Evolutionary conservation across 2,113 vertebrate species (phyloP), one percentile per base, ranked within the genome.

Genomic region (Enhydra lutris): DNA sequence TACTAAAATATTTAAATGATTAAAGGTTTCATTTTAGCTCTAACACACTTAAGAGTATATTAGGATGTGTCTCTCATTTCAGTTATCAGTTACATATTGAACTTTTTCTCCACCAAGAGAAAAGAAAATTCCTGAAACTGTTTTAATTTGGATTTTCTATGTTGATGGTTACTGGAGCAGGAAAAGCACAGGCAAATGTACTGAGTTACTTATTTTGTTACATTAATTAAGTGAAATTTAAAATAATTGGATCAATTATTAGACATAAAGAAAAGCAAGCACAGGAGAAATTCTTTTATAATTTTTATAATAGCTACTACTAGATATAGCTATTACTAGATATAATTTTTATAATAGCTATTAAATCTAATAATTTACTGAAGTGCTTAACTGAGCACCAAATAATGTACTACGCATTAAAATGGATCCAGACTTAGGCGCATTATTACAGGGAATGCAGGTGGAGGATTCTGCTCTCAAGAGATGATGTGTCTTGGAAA

Each of bases 1-100:
- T n/a, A 81, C n/a, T 92, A 95, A 97, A 97, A 88, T 97, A 92
- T 82, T 92, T 88, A 97, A 97, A 86, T 59, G 20, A 63, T 84
- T 82, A 96, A 96, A 89, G 26, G 76, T 7, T 89, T 88, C 17
- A 97, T 23, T 93, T 52, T 23, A 67, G 65, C 34, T 82, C 24
- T 95, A 52, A 17, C 42, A 74, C 0, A 96, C 65, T 94, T 81
- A 95, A 85, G 76, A 83, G 9, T 65, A 96, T 91, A 88, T 89
- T 86, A 78, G 12, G 36, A 69, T 69, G 21, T 39, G 7, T 57
- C n/a, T 95, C 45, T 95, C 34, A 69, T 78, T 96, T 36, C 36
- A 94, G 47, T 95, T 86, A 95, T 92, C 83, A 93, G 21, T 95
- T 89, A 91, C 5, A 80, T 87, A 65, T 31, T 52, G n/a, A 85